Evolutionary conservation across 1,140 invertebrate genomes (phyloP).

Genomic region (Cydia pomonella): DNA sequence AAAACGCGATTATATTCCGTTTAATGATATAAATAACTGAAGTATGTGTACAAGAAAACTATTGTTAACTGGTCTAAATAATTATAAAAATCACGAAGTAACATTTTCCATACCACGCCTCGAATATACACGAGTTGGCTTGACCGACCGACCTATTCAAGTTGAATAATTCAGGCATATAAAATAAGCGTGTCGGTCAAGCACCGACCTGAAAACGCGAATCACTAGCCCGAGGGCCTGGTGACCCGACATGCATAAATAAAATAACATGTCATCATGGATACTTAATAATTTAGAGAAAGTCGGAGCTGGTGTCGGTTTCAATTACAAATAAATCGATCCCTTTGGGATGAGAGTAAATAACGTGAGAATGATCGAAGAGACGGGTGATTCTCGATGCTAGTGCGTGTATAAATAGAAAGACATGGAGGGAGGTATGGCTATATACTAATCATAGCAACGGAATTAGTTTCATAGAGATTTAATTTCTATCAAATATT

Average conservation of each 20-base stretch:
- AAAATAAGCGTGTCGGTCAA: constrained; percentile 23
- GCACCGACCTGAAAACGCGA: constrained; percentile 23
- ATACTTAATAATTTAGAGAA: not conserved
- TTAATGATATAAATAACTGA: too few species aligned
- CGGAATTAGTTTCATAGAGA: too few species aligned
- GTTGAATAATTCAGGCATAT: constrained; percentile 13
- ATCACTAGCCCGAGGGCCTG: constrained; percentile 5
- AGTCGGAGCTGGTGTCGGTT: not conserved
- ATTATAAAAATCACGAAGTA: not conserved
- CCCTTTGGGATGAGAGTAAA: constrained; percentile 6
- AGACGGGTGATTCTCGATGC: not conserved
- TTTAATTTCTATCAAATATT: too few species aligned
- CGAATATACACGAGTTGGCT: not conserved
- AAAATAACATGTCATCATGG: constrained; percentile 7
- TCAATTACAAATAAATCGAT: constrained; percentile 5
- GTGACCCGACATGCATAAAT: constrained; percentile 8
- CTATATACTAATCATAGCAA: too few species aligned
- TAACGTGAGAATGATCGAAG: not conserved
- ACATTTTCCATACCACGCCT: not conserved
- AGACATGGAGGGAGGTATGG: not conserved
- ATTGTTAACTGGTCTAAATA: not conserved
- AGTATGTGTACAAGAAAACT: too few species aligned
- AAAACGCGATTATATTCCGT: too few species aligned
- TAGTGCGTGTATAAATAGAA: not conserved
- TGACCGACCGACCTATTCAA: constrained; percentile 1